Conservation (phyloP, 2,888 invertebrate genomes). For the Phengaris arion region DNA sequence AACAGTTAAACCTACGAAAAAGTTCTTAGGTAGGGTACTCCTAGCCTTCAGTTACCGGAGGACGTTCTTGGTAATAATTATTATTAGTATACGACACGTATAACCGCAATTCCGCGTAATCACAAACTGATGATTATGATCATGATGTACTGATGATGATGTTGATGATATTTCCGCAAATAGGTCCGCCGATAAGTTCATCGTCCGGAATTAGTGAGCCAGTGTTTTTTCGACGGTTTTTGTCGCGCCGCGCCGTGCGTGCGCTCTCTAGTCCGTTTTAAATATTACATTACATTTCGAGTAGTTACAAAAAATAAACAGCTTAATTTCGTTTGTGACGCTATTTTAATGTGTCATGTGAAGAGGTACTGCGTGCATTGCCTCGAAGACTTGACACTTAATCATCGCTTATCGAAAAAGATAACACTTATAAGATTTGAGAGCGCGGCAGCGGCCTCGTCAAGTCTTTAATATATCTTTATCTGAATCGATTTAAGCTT, state of each 20-base stretch:
- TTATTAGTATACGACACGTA: no score
- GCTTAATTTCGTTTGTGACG: conserved; percentile 7
- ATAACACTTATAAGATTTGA: no score
- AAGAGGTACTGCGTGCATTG: background rate
- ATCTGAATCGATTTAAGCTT: no score
- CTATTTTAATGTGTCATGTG: background rate
- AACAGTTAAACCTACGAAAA: no score
- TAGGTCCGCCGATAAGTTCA: conserved; percentile 51
- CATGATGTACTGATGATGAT: background rate
- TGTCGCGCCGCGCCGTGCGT: conserved; percentile 61
- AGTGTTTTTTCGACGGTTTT: conserved; percentile 64
- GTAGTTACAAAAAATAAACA: background rate
- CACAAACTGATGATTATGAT: no score
- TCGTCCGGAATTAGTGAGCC: conserved; percentile 58
- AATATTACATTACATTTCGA: conserved; percentile 25
- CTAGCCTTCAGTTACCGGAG: no score
- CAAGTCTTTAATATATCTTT: no score
- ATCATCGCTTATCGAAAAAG: no score
- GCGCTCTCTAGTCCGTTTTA: conserved; percentile 47
- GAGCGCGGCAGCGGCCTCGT: no score
- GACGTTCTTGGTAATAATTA: no score
- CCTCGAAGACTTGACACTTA: background rate
- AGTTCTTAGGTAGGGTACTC: no score
- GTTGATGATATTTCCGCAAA: background rate
- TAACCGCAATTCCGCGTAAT: no score